Evolutionary conservation across 1,140 invertebrate genomes (phyloP).

Genomic region (Leguminivora glycinivorella): DNA sequence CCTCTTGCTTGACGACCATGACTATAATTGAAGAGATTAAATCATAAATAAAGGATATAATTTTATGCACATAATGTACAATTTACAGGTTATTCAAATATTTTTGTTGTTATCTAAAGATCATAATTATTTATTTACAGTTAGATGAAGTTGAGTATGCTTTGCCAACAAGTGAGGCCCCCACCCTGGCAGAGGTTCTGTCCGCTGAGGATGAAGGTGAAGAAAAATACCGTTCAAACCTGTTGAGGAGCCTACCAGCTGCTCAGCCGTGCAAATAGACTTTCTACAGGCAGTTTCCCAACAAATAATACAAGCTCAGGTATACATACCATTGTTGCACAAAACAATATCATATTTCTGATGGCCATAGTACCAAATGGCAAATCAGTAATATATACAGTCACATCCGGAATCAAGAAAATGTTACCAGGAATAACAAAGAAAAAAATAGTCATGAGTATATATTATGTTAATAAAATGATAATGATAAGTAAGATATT

Average conservation of each 20-base stretch:
- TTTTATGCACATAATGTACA: too few species aligned
- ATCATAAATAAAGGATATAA: too few species aligned
- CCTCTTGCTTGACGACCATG: too few species aligned
- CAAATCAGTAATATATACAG: too few species aligned
- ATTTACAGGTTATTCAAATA: neutral
- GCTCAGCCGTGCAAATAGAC: conserved; percentile 69
- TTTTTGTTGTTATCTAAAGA: neutral
- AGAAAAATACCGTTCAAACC: conserved; percentile 39
- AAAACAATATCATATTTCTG: neutral
- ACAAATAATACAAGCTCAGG: conserved; percentile 66
- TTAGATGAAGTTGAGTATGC: conserved; percentile 75
- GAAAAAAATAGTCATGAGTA: too few species aligned
- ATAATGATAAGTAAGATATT: too few species aligned
- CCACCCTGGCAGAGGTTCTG: conserved; percentile 66
- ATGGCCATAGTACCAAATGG: too few species aligned
- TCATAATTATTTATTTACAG: conserved; percentile 46
- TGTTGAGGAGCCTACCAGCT: conserved; percentile 54
- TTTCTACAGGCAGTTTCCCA: conserved; percentile 71
- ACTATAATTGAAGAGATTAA: neutral
- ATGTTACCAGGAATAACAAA: too few species aligned
- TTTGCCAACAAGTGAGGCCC: conserved; percentile 66
- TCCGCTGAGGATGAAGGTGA: conserved; percentile 45
- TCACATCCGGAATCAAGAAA: too few species aligned
- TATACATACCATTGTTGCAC: conserved; percentile 37
- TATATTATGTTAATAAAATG: too few species aligned